Evolutionary conservation across 2,888 invertebrate genomes (phyloP), one percentile per base, ranked within the genome.

Genomic region (Noctuana brunneofusca): DNA sequence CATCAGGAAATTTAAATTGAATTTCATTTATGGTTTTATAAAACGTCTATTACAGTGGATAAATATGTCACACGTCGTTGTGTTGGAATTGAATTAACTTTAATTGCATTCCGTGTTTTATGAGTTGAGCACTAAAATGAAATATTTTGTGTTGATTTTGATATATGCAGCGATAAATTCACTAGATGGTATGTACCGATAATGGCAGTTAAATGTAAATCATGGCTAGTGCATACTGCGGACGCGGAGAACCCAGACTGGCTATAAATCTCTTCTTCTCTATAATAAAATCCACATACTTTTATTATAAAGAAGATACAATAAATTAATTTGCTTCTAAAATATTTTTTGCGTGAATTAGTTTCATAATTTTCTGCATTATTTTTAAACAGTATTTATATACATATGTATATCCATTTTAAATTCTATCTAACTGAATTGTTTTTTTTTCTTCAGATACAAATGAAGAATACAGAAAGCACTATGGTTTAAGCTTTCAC

Each of bases 401-500:
- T 1, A 8, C 16, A 35, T n/a, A n/a, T n/a, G n/a, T 12, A 43
- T 11, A 18, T n/a, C 16, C 18, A 43, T 43, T 43, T 43, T 18
- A 43, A 43, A 18, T 43, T 11, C 18, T 18, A 18, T 3, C 4
- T 43, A 6, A 5, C 18, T 1, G 1, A 0, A 49, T 14, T 54
- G 24, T 27, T 14, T 35, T 38, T 52, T 9, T 1, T 52, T 56
- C 75, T 76, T 56, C 69, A 78, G 81, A 71, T 66, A 66, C 56
- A 58, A 68, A 64, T 53, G 65, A 70, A 18, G 72, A 74, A 5
- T 66, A 70, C 30, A 75, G 86, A 56, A 89, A 82, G 69, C 79
- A 83, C 68, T 89, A 86, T 58, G 89, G 89, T 0, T 66, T 85
- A 48, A 85, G 79, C 71, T 80, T 72, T 58, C 69, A 79, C 59